phyloP scores from a whole-genome alignment of 2,113 vertebrate species.

The Lepisosteus osseus region DNA sequence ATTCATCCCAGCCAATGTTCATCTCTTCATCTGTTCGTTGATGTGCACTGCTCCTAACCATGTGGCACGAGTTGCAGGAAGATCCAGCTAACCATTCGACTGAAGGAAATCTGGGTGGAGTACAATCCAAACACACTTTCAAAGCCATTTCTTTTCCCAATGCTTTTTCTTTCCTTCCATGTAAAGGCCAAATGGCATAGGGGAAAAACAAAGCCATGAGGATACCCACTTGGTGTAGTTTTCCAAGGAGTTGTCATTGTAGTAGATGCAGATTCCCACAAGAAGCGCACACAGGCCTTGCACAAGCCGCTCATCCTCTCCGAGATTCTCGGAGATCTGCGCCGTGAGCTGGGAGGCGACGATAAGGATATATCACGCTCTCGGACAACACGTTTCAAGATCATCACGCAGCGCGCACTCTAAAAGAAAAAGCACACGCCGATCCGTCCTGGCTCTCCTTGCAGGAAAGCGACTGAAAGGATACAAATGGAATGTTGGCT shows the following conservation, averaged over 20 bases:
- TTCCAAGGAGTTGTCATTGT: constrained; percentile 96
- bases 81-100: too few relatives aligned
- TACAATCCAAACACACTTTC: too few relatives aligned
- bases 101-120: too few relatives aligned
- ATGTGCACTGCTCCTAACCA: too few relatives aligned
- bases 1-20: too few relatives aligned
- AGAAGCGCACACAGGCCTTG: constrained; percentile 92
- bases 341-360: constrained; percentile 77
- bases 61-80: too few relatives aligned
- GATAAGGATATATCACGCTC: constrained; percentile 64
- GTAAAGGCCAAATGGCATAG: too few relatives aligned
- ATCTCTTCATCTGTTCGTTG: too few relatives aligned
- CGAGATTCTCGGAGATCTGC: constrained; percentile 96
- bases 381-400: background rate
- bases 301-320: constrained; percentile 92
- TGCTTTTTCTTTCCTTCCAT: too few relatives aligned
- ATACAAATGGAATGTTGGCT: constrained; percentile 96
- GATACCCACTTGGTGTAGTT: constrained; percentile 85
- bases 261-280: constrained; percentile 94
- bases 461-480: constrained; percentile 56
- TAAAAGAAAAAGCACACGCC: background rate
- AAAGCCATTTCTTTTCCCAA: too few relatives aligned
- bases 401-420: background rate
- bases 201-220: background rate
- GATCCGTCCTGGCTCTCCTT: background rate